Percentiles rank a stretch among this genome's conserved stretches.
Evolutionary conservation across 1,140 invertebrate species (phyloP).

Genomic region (Brachionus angularis): DNA sequence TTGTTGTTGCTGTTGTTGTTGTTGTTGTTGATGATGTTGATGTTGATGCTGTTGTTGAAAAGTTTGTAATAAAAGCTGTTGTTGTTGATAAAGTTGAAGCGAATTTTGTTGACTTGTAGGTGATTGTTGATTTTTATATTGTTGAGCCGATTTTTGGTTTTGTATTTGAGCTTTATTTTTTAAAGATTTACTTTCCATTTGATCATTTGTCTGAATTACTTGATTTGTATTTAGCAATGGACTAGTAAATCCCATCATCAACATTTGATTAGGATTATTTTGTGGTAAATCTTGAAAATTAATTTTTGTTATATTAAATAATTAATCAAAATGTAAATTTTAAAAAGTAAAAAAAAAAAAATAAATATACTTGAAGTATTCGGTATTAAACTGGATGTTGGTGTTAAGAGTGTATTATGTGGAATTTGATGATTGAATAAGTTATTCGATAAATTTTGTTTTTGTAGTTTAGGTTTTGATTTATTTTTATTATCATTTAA

Average conservation of each 20-base stretch:
- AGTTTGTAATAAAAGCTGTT: slow-evolving; percentile 48
- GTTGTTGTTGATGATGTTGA: slow-evolving; percentile 48
- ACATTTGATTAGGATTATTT: background rate
- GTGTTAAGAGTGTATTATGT: too few species aligned
- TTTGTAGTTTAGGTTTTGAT: too few species aligned
- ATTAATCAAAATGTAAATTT: too few species aligned
- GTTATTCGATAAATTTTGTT: too few species aligned
- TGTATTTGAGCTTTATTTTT: slow-evolving; percentile 3
- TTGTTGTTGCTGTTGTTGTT: slow-evolving; percentile 48
- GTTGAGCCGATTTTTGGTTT: slow-evolving; percentile 33
- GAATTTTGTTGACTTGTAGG: background rate
- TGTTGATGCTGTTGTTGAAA: slow-evolving; percentile 47
- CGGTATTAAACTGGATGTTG: too few species aligned
- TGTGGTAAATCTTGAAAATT: background rate
- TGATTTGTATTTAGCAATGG: background rate
- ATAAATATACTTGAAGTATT: too few species aligned
- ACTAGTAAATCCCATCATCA: background rate
- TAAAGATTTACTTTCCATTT: background rate
- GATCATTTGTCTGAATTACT: background rate
- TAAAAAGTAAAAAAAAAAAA: too few species aligned
- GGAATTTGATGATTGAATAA: too few species aligned
- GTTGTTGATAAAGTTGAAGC: too few species aligned
- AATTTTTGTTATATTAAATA: too few species aligned
- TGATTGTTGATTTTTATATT: background rate
- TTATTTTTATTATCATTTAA: too few species aligned